A percentile compares a stretch with the other conserved stretches of the same genome.
These are phyloP conservation scores for Corbicula japonica DNA, from an alignment of 2,888 invertebrate genomes.

Conservation along the genomic window DNA sequence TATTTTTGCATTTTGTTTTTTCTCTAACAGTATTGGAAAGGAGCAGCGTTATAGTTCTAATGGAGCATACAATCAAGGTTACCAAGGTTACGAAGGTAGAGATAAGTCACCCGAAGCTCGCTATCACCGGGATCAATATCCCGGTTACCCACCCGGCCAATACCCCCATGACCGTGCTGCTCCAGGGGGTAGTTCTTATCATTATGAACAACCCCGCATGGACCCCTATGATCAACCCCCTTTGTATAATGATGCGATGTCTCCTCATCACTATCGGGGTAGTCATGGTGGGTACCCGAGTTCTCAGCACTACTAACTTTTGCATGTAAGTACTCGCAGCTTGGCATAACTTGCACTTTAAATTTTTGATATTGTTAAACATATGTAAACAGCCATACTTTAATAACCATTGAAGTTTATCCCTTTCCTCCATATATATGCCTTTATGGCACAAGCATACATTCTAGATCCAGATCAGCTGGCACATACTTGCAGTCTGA, in stretches of 20 bases:
- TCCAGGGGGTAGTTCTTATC: conserved; percentile 11
- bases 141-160: conserved; percentile 25
- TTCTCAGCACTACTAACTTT: conserved; percentile 49
- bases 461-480: too few species aligned
- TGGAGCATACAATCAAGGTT: conserved; percentile 50
- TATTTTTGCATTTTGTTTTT: too few species aligned
- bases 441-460: too few species aligned
- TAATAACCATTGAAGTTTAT: too few species aligned
- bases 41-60: conserved; percentile 15
- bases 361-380: too few species aligned
- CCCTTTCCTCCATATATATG: too few species aligned
- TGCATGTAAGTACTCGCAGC: conserved; percentile 53
- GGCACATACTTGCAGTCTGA: too few species aligned
- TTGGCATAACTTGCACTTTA: too few species aligned
- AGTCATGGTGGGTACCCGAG: conserved; percentile 52
- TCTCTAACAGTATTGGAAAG: conserved; percentile 50
- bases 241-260: conserved; percentile 51
- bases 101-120: conserved; percentile 42
- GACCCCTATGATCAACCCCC: conserved; percentile 45
- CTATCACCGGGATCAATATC: conserved; percentile 51
- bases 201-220: conserved; percentile 41
- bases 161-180: conserved; percentile 23
- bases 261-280: conserved; percentile 21
- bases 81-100: conserved; percentile 63
- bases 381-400: too few species aligned